A percentile compares a stretch with the other conserved stretches of the same genome.
Conservation (phyloP, 2,113 vertebrate species). For the Dendrocopos noguchii region DNA sequence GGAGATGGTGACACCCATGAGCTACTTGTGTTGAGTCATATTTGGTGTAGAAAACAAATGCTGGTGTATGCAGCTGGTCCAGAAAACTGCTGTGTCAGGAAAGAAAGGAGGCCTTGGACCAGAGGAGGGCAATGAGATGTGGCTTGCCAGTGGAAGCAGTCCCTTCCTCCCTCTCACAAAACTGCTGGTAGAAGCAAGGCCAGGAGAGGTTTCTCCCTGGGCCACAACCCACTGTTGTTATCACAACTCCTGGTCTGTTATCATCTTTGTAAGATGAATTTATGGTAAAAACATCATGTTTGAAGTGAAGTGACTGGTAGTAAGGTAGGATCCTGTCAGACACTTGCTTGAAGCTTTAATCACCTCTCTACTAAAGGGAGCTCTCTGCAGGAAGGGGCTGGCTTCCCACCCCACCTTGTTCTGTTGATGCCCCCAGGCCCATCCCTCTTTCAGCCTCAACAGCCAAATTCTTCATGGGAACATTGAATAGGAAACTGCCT, state of each 20-base stretch:
- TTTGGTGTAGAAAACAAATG: background rate
- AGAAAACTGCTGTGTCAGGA: background rate
- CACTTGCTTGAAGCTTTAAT: background rate
- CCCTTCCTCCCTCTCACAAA: background rate
- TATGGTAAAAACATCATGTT: background rate
- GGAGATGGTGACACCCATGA: background rate
- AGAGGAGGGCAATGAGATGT: background rate
- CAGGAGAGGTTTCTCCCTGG: background rate
- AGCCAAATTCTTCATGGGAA: background rate
- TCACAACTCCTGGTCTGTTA: background rate
- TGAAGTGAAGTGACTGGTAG: background rate
- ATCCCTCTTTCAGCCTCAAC: background rate
- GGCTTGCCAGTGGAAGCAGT: background rate
- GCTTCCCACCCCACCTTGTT: background rate
- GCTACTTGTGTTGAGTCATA: background rate
- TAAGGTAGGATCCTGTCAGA: background rate
- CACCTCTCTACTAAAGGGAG: background rate
- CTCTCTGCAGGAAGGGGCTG: background rate
- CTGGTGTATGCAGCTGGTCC: background rate
- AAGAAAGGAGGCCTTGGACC: fast-evolving
- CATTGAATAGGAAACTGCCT: background rate
- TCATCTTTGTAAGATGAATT: background rate
- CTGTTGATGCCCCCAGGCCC: background rate
- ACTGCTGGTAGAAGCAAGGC: background rate
- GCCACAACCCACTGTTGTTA: background rate